These are phyloP conservation scores for Cyprinodon diabolis DNA, from an alignment of 2,797 vertebrate genomes.

Conservation along the genomic window DNA sequence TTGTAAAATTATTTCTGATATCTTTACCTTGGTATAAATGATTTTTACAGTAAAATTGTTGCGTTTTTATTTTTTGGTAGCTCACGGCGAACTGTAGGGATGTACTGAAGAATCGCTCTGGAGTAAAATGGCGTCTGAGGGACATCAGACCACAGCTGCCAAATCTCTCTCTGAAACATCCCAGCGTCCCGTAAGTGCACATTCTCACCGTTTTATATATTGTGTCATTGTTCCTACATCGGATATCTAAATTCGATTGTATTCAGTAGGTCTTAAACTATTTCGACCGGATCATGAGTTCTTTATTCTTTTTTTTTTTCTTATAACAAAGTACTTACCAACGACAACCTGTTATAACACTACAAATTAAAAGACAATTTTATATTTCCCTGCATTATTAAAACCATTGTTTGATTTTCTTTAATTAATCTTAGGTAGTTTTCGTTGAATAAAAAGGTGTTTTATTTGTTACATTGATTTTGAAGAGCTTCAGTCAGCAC, in stretches of 20 bases:
- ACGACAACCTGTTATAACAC: not conserved
- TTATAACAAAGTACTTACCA: not conserved
- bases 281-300: not conserved
- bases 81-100: constrained; percentile 41
- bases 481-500: not conserved
- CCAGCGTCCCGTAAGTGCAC: constrained; percentile 50
- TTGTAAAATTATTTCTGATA: not conserved
- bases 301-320: not conserved
- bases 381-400: not conserved
- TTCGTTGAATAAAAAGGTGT: not conserved
- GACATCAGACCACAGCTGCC: constrained; percentile 42
- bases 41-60: not conserved
- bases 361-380: not conserved
- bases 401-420: not conserved
- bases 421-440: not conserved
- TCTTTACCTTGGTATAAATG: not conserved
- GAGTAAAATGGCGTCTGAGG: constrained; percentile 66
- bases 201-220: not conserved
- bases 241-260: not conserved
- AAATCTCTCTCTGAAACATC: constrained; percentile 60
- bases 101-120: constrained; percentile 41
- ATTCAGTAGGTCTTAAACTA: not conserved
- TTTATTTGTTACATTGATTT: not conserved
- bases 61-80: constrained; percentile 21
- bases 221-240: not conserved